A percentile compares a stretch with the other conserved stretches of the same genome.
phyloP scores from a whole-genome alignment of 1,140 invertebrate genomes.

The Lethrus apterus region DNA sequence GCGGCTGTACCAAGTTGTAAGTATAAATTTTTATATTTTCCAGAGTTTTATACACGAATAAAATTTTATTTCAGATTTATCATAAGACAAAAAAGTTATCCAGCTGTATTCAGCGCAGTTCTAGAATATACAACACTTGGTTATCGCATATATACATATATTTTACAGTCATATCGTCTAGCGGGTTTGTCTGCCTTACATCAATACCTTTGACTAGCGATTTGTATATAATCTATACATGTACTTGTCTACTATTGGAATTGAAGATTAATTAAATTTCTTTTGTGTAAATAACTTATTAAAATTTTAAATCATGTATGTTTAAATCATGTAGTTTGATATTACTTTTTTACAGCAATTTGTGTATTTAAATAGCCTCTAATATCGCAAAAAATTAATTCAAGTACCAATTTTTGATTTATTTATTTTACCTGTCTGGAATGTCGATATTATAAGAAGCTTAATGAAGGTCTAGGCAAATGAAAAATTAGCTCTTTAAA shows the following conservation, averaged over 20 bases:
- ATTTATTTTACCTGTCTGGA: no score
- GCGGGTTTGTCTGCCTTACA: conserved; percentile 14
- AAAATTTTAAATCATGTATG: neutral
- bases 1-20: conserved; percentile 63
- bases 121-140: conserved; percentile 12
- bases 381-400: neutral
- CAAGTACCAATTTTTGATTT: neutral
- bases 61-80: conserved; percentile 5
- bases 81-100: conserved; percentile 7
- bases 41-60: neutral
- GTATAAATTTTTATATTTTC: conserved; percentile 25
- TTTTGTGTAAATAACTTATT: conserved; percentile 10
- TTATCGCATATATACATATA: conserved; percentile 14
- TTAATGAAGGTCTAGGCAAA: no score
- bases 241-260: conserved; percentile 15
- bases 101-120: conserved; percentile 9
- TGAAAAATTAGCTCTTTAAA: no score
- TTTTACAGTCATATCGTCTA: conserved; percentile 16
- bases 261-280: conserved; percentile 10
- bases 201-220: conserved; percentile 14
- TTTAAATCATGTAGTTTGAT: neutral
- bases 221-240: conserved; percentile 15
- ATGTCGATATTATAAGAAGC: no score
- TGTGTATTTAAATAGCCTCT: neutral
- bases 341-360: neutral